These are phyloP conservation scores for Bactericera cockerelli DNA, from an alignment of 1,140 invertebrate genomes.

Conservation along the genomic window DNA sequence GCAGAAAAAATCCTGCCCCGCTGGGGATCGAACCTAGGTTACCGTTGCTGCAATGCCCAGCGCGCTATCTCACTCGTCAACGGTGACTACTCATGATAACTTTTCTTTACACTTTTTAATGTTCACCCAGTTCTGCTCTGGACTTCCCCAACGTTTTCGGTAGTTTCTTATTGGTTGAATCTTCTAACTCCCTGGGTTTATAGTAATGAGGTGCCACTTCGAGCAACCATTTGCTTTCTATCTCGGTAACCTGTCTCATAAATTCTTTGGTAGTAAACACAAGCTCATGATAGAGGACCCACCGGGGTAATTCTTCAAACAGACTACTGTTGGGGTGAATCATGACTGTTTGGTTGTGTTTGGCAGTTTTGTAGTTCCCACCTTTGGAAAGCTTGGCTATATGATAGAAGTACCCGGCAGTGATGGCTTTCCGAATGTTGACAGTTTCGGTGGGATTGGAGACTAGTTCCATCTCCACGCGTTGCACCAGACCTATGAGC, in stretches of 20 bases:
- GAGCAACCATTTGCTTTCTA: conserved; percentile 90
- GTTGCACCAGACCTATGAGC: conserved; percentile 85
- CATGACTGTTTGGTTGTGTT: conserved; percentile 89
- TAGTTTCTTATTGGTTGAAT: conserved; percentile 90
- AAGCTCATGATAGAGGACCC: conserved; percentile 93
- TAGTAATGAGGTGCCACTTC: conserved; percentile 99
- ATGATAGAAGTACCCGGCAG: conserved; percentile 97
- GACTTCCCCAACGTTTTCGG: conserved; percentile 44
- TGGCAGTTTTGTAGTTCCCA: conserved; percentile 92
- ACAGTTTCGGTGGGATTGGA: conserved; percentile 68
- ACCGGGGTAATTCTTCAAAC: conserved; percentile 89
- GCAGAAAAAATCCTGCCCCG: too few species aligned
- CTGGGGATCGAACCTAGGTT: too few species aligned
- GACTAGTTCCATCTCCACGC: conserved; percentile 90
- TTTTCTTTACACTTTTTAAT: too few species aligned
- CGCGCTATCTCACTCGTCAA: too few species aligned
- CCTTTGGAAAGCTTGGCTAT: conserved; percentile 84
- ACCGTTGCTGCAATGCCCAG: too few species aligned
- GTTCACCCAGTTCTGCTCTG: conserved; percentile 19
- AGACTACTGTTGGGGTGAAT: conserved; percentile 93
- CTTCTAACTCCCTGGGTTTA: conserved; percentile 85
- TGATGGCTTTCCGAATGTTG: conserved; percentile 86
- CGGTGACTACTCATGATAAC: too few species aligned
- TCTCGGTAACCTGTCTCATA: conserved; percentile 88
- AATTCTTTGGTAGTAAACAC: conserved; percentile 98